Base-by-base conservation (phyloP, 1,140 invertebrate species). In the Drosophila parabipectinata region DNA sequence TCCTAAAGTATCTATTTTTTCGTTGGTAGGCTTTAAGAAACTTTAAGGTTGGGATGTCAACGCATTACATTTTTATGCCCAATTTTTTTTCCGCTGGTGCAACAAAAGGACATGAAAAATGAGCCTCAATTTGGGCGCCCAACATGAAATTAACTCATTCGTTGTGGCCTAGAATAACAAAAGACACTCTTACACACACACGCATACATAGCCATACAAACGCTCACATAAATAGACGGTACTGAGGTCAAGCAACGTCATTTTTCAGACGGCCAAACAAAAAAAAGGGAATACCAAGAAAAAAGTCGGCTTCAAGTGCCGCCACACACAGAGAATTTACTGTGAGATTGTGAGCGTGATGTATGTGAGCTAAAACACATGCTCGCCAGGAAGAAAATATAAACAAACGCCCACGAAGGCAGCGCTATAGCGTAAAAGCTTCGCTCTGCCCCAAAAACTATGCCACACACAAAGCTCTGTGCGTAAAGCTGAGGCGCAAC, bases 121-220 rank as follows among this genome's bases (percentile, higher is more conserved):
- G 82, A 55, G 56, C 26, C 52, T 60, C 60, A 78, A 63, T 77
- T 77, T 87, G 32, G 58, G 69, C 37, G 60, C 45, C 74, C 72
- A 71, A 87, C 81, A 77, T 84, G 59, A 87, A 87, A 84, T 84
- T 81, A 84, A 84, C 81, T 87, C 82, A 84, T 84, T 84, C 77
- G 64, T 87, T 84, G 82, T 59, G 81, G 81, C 68, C 47, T 41
- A 71, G 72, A 61, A 76, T 64, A 80, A 87, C 77, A 84, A 81
- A 73, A 74, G 73, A 69, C 61, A 54, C 47, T 54, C 47, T 44
- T 34, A 41, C 60, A 57, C 45, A 50, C 48, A 24, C 28, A 41
- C 60, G 53, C 45, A 50, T 39, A 24, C 28, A 50, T 14, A 37
- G 8, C 34, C 4, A 37, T 37, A 37, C 12, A 30, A n/a, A 28